Evolutionary conservation across 1,140 invertebrate species (phyloP), one percentile per base, ranked within the genome.

Genomic region (Drosophila santomea): DNA sequence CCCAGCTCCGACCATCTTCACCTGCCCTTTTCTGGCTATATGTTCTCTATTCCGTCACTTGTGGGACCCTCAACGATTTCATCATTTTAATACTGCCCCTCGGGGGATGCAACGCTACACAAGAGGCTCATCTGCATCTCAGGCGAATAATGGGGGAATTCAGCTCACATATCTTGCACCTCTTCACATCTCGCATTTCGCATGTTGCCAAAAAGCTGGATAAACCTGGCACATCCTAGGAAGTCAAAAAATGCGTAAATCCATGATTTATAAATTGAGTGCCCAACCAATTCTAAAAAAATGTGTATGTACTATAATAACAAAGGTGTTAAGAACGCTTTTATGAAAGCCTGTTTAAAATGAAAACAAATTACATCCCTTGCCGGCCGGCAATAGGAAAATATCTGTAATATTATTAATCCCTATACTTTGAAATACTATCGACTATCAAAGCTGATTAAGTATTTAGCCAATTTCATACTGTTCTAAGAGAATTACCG

Each of bases 51-150:
- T 50, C 43, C 51, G 50, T 62, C 72, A 63, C 74, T 64, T 56
- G 50, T 23, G 39, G 25, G 61, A 57, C 71, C 64, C 80, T 89
- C 84, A 55, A 80, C 69, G 57, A 60, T 78, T 89, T 80, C 84
- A 89, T 89, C 83, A 82, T 78, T 76, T 86, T 86, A 78, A 88
- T 72, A 77, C 36, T 67, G 11, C 23, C 47, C 48, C 23, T 14
- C 44, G 25, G 52, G 52, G 6, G 45, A 55, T 72, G 74, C 58
- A 64, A 59, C 48, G 59, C 55, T 59, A 61, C 56, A 59, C 39
- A 58, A 71, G 58, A 52, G 58, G 25, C 39, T 43, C 43, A 67
- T 43, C 54, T 48, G 23, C 57, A 62, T 43, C 10, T 15, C 32
- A 23, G 58, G 20, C 2, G 11, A 36, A 36, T 8, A 44, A 62